Conservation (phyloP, 2,888 invertebrate genomes). For the Eupithecia centaureata region DNA sequence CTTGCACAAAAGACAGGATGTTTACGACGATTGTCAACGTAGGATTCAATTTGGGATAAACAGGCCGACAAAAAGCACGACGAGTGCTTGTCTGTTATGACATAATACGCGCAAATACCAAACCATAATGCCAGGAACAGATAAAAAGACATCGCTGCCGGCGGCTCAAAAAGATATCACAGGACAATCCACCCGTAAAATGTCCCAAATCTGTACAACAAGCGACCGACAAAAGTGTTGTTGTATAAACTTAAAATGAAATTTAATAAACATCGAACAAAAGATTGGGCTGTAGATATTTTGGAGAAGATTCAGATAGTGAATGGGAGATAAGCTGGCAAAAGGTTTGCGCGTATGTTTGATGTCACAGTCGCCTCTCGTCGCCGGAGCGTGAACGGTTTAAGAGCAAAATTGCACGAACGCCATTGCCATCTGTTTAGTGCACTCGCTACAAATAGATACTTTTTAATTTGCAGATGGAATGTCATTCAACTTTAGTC, state of each 20-base stretch:
- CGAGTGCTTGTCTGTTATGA: conserved; percentile 81
- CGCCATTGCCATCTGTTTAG: conserved; percentile 80
- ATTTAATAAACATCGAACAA: conserved; percentile 83
- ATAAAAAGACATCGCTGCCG: conserved; percentile 79
- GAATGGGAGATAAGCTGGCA: conserved; percentile 82
- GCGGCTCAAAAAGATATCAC: conserved; percentile 73
- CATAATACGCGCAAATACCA: conserved; percentile 82
- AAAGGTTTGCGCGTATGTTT: conserved; percentile 82
- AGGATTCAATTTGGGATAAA: conserved; percentile 78
- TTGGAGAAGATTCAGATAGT: conserved; percentile 75
- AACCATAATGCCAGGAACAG: conserved; percentile 71
- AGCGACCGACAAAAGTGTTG: conserved; percentile 82
- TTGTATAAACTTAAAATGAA: conserved; percentile 83
- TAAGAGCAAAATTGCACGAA: conserved; percentile 80
- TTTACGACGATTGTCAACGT: conserved; percentile 78
- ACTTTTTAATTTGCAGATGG: conserved; percentile 82
- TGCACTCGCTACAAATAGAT: conserved; percentile 71
- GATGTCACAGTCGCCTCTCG: conserved; percentile 81
- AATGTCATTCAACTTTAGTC: conserved; percentile 61
- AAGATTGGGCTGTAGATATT: conserved; percentile 73
- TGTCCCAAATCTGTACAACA: conserved; percentile 81
- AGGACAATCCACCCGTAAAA: conserved; percentile 81
- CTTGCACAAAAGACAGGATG: conserved; percentile 75
- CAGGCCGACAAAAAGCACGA: conserved; percentile 68
- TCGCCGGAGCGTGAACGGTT: conserved; percentile 78